Evolutionary conservation across 2,113 vertebrate genomes (phyloP).

Genomic region (Spea bombifrons): DNA sequence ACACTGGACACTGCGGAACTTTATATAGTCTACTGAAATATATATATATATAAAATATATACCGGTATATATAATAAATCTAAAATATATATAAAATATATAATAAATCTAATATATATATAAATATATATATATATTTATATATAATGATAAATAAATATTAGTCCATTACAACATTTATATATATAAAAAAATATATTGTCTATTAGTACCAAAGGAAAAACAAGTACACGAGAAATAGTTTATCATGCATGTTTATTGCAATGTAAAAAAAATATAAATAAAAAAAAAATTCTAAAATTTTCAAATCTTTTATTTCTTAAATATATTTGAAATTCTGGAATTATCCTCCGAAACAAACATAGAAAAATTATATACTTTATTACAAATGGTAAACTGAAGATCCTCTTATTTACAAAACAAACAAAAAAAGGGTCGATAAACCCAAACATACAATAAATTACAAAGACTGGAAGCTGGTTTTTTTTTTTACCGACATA

Average conservation of each 20-base stretch:
- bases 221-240: slow-evolving; percentile 2
- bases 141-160: too few species aligned
- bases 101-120: too few species aligned
- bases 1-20: too few species aligned
- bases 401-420: slow-evolving; percentile 98
- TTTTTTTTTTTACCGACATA: slow-evolving; percentile 82
- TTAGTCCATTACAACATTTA: too few species aligned
- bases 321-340: slow-evolving; percentile 91
- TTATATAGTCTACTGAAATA: too few species aligned
- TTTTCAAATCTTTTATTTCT: slow-evolving; percentile 82
- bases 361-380: slow-evolving; percentile 92
- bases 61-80: too few species aligned
- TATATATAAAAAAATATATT: not conserved
- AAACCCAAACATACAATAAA: slow-evolving; percentile 95
- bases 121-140: too few species aligned
- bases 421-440: slow-evolving; percentile 90
- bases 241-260: slow-evolving; percentile 43
- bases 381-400: slow-evolving; percentile 99
- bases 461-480: slow-evolving; percentile 91
- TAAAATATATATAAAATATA: too few species aligned
- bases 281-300: slow-evolving; percentile 53
- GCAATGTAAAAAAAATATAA: slow-evolving; percentile 47
- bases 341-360: slow-evolving; percentile 83
- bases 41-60: too few species aligned
- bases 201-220: not conserved